A percentile compares a stretch with the other conserved stretches of the same genome.
Evolutionary conservation across 2,888 invertebrate species (phyloP).

Genomic region (Agrenia bidenticulata): DNA sequence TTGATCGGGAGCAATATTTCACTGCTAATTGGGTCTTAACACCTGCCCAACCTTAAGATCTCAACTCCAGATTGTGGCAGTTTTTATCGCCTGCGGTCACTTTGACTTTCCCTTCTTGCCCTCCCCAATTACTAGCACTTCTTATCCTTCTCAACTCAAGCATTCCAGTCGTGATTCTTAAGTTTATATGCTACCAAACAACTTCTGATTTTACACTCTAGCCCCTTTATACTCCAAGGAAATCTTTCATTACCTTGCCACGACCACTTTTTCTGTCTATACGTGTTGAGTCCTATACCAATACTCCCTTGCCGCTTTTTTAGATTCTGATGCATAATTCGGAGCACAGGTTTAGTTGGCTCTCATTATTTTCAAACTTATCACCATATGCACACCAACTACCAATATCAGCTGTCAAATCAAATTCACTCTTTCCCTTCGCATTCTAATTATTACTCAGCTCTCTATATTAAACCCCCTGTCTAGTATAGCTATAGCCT

Average conservation of each 20-base stretch:
- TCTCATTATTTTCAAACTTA: constrained; percentile 4
- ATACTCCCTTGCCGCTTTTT: neutral
- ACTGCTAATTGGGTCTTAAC: constrained; percentile 54
- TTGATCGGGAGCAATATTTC: constrained; percentile 53
- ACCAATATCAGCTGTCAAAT: neutral
- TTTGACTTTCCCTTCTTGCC: constrained; percentile 49
- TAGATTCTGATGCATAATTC: too few relatives aligned
- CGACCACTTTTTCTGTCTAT: neutral
- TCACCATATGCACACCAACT: constrained; percentile 1
- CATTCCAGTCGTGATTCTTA: neutral
- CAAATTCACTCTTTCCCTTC: neutral
- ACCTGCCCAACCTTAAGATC: constrained; percentile 53
- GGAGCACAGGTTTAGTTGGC: too few relatives aligned
- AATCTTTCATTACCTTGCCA: neutral
- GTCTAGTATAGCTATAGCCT: too few relatives aligned
- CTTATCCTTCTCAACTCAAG: neutral
- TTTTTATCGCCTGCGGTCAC: constrained; percentile 53
- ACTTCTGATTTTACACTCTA: too few relatives aligned
- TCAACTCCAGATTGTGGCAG: constrained; percentile 47
- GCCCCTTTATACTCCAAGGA: too few relatives aligned
- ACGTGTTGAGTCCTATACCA: neutral
- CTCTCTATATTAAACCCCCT: neutral
- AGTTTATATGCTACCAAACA: too few relatives aligned
- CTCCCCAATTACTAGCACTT: constrained; percentile 32
- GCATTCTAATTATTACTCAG: constrained; percentile 12